phyloP scores from a whole-genome alignment of 2,797 vertebrate genomes.

The Clarias fuscus region DNA sequence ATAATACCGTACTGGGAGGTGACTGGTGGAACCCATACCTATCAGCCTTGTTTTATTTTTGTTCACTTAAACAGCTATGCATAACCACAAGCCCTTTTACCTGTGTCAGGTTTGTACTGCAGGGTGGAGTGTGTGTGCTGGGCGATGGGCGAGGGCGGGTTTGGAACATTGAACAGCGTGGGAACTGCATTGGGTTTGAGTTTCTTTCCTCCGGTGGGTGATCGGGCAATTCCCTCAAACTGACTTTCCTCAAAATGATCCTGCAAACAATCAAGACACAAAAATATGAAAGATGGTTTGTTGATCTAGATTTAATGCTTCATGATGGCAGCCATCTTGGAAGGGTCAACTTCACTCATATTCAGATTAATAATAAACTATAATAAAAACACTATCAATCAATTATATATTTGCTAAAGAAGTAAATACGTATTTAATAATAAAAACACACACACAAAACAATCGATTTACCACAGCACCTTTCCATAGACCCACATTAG shows the following conservation, averaged over 20 bases:
- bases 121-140: conserved; percentile 60
- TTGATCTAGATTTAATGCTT: neutral
- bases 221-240: conserved; percentile 81
- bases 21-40: no score
- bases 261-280: conserved; percentile 53
- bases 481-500: neutral
- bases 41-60: neutral
- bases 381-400: neutral
- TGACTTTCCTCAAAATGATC: conserved; percentile 82
- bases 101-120: conserved; percentile 75
- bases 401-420: neutral
- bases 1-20: no score
- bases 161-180: conserved; percentile 74
- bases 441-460: no score
- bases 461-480: neutral
- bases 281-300: no score
- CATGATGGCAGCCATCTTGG: neutral
- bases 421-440: no score
- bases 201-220: conserved; percentile 79
- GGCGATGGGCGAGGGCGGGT: conserved; percentile 73
- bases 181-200: conserved; percentile 82
- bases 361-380: neutral
- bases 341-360: neutral
- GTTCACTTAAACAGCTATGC: neutral
- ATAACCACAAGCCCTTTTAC: conserved; percentile 59